Evolutionary conservation across 2,797 vertebrate genomes (phyloP).

Genomic region (Microctenopoma steveboyesi): DNA sequence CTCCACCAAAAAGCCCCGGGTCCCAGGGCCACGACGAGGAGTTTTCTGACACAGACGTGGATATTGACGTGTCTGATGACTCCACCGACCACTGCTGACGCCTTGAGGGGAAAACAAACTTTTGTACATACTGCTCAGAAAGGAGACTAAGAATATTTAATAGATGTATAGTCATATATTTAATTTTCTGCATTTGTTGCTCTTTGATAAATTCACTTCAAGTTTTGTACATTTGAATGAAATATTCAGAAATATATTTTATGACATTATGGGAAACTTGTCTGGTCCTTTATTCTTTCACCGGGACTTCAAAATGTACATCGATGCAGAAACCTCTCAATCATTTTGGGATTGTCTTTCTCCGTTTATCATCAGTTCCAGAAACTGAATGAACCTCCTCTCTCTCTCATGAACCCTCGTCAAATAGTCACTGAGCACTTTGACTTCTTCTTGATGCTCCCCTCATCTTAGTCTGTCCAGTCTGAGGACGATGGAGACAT

Average conservation of each 20-base stretch:
- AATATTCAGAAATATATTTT: conserved; percentile 84
- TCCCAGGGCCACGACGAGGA: conserved; percentile 81
- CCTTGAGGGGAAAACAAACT: conserved; percentile 34
- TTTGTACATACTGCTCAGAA: conserved; percentile 72
- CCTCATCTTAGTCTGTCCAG: conserved; percentile 14
- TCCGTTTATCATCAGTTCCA: not conserved
- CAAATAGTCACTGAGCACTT: conserved; percentile 5
- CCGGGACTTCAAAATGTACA: not conserved
- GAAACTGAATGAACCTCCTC: not conserved
- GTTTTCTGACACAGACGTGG: conserved; percentile 75
- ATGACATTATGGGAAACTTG: conserved; percentile 37
- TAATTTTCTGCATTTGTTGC: conserved; percentile 72
- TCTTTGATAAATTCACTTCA: conserved; percentile 64
- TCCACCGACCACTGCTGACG: conserved; percentile 64
- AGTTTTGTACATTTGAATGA: conserved; percentile 72
- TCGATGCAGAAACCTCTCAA: too few species aligned
- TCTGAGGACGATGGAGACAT: conserved; percentile 34
- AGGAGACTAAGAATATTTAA: conserved; percentile 79
- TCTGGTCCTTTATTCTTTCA: conserved; percentile 13
- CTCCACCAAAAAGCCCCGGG: conserved; percentile 78
- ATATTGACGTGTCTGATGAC: conserved; percentile 79
- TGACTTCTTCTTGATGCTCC: conserved; percentile 36
- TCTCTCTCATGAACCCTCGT: not conserved
- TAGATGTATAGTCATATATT: conserved; percentile 86
- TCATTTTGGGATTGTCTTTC: not conserved